Evolutionary conservation across 2,888 invertebrate genomes (phyloP), one percentile per base, ranked within the genome.

Genomic region (Nudaria mundana): DNA sequence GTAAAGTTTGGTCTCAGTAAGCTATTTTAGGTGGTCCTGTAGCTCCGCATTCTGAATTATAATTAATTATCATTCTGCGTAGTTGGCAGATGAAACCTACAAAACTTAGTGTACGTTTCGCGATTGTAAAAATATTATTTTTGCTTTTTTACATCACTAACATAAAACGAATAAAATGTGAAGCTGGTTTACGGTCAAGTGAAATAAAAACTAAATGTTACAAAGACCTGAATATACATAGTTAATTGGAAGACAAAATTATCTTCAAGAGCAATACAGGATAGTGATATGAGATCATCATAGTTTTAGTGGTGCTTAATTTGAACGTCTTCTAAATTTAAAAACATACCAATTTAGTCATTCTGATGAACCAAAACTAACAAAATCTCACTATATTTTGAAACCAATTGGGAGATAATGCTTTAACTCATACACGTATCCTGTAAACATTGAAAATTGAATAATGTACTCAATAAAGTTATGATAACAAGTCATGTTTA

Each of bases 1-100:
- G 60, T 59, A 59, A 52, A 59, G 60, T 59, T 60, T 59, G 48
- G 53, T 54, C 56, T 59, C 54, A 59, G 54, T 48, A 48, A 48
- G 59, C 51, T 56, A 50, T 57, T 58, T 55, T 47, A 47, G 49
- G 44, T 40, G 44, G 45, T 38, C 37, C 40, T 26, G 41, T 29
- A 33, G 29, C 32, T 29, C 29, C 23, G 26, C 34, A 44, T 37
- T 46, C 40, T 28, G 5, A 28, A 42, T 44, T 48, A 44, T 51
- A 46, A 53, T 58, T 53, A 48, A 52, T 57, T 57, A 57, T 56
- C 46, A 43, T 55, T 33, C 18, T 26, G 25, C 18, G 34, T 34
- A 25, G 16, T 26, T 34, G 25, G 34, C 34, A 26, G 26, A 25
- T 7, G 18, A 16, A 25, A 25, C 16, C 5, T n/a, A 5, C 8